A percentile compares a stretch with the other conserved stretches of the same genome.
phyloP scores from a whole-genome alignment of 2,797 vertebrate genomes.

The Eleutherodactylus coqui region DNA sequence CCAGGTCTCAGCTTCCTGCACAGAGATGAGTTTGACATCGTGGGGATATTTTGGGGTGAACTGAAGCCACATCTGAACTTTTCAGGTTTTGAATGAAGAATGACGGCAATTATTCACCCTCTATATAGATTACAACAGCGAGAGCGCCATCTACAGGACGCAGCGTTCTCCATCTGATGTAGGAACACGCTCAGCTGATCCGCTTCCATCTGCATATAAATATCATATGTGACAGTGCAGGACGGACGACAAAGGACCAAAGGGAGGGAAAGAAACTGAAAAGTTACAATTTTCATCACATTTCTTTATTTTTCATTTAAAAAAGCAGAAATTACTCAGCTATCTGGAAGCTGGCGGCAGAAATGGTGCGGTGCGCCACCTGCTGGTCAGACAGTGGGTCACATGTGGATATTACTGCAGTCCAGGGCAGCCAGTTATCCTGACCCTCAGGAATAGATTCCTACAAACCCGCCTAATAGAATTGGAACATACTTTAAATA shows the following conservation, averaged over 20 bases:
- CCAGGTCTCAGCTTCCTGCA: background rate
- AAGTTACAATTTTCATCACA: background rate
- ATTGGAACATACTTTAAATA: no score
- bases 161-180: background rate
- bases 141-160: background rate
- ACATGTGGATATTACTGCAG: background rate
- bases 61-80: background rate
- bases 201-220: background rate
- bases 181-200: background rate
- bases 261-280: background rate
- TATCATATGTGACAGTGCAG: background rate
- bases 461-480: no score
- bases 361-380: background rate
- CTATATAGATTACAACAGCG: background rate
- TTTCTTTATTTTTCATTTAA: background rate
- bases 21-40: background rate
- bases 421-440: no score
- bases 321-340: background rate
- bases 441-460: no score
- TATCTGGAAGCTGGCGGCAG: background rate
- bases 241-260: background rate
- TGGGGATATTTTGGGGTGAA: background rate
- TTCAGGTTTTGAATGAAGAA: background rate
- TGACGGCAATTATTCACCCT: background rate
- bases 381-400: background rate